Evolutionary conservation across 2,888 invertebrate species (phyloP).

Genomic region (Cartodere bifasciata): DNA sequence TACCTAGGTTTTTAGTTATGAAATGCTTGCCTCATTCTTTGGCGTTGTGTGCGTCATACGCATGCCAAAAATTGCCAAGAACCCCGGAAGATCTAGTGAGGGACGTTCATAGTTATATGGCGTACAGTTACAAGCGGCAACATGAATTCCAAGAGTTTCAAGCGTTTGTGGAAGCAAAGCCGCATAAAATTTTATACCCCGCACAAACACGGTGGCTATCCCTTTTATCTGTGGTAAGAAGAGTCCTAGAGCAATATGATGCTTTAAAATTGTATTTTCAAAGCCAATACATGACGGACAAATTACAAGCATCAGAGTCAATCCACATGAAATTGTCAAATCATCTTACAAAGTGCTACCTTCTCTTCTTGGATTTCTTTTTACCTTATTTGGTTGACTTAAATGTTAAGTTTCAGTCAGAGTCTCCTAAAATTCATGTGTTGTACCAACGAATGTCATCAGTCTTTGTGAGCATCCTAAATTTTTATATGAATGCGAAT

Average conservation of each 20-base stretch:
- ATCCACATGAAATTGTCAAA: constrained; percentile 10
- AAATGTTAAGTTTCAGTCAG: constrained; percentile 15
- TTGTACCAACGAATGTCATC: constrained; percentile 11
- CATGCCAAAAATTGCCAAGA: constrained; percentile 22
- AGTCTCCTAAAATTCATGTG: constrained; percentile 13
- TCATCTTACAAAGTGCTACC: constrained; percentile 12
- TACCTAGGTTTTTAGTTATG: constrained; percentile 23
- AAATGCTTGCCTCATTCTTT: constrained; percentile 28
- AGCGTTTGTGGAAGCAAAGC: constrained; percentile 15
- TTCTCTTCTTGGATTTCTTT: constrained; percentile 14
- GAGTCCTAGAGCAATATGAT: constrained; percentile 15
- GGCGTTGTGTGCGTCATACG: constrained; percentile 23
- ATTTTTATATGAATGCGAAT: constrained; percentile 11
- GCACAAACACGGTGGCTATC: constrained; percentile 17
- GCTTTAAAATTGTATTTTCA: constrained; percentile 14
- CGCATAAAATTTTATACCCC: constrained; percentile 19
- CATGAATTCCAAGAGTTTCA: constrained; percentile 19
- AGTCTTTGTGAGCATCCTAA: constrained; percentile 8
- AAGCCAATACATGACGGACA: constrained; percentile 2
- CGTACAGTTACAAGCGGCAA: constrained; percentile 20
- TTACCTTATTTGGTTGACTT: constrained; percentile 13
- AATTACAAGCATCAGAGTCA: constrained; percentile 3
- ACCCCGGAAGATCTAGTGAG: constrained; percentile 20
- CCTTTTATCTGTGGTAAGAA: constrained; percentile 8
- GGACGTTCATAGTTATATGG: constrained; percentile 17